Evolutionary conservation across 2,888 invertebrate genomes (phyloP).

Genomic region (Meiosimyza platycephala): DNA sequence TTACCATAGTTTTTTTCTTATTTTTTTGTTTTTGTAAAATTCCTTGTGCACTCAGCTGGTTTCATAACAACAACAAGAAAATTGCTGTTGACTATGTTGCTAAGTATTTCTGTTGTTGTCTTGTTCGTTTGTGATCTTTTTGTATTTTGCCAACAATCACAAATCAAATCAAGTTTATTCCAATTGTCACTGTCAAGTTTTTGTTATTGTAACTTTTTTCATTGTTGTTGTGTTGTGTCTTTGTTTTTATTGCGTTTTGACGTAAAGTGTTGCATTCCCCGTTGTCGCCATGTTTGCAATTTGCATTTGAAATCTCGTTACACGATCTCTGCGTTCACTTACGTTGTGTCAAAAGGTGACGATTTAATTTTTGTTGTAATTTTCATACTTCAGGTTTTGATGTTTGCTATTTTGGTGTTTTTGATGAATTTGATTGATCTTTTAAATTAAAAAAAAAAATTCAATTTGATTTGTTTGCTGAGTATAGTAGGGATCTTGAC

Average conservation of each 20-base stretch:
- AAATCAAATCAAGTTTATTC: slow-evolving; percentile 25
- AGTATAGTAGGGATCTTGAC: too few species aligned
- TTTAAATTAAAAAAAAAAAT: too few species aligned
- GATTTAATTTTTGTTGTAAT: too few species aligned
- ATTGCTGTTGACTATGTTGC: slow-evolving; percentile 26
- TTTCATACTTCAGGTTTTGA: too few species aligned
- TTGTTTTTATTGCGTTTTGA: too few species aligned
- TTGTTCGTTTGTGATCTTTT: too few species aligned
- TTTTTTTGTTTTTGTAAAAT: background rate
- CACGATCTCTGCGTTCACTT: background rate
- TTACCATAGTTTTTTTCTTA: background rate
- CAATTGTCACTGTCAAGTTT: slow-evolving; percentile 24
- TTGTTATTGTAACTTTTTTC: background rate
- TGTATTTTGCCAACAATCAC: slow-evolving; percentile 10
- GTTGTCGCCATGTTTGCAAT: background rate
- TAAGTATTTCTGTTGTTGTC: too few species aligned
- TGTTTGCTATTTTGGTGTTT: too few species aligned
- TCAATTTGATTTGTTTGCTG: too few species aligned
- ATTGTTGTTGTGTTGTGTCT: background rate
- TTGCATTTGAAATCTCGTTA: slow-evolving; percentile 7
- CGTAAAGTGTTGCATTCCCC: background rate
- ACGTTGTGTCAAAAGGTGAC: background rate
- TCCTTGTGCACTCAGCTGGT: background rate
- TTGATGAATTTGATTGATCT: too few species aligned
- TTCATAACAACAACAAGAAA: slow-evolving; percentile 50